A percentile compares a stretch with the other conserved stretches of the same genome.
phyloP scores from a whole-genome alignment of 2,113 vertebrate species.

The Ellobius talpinus region DNA sequence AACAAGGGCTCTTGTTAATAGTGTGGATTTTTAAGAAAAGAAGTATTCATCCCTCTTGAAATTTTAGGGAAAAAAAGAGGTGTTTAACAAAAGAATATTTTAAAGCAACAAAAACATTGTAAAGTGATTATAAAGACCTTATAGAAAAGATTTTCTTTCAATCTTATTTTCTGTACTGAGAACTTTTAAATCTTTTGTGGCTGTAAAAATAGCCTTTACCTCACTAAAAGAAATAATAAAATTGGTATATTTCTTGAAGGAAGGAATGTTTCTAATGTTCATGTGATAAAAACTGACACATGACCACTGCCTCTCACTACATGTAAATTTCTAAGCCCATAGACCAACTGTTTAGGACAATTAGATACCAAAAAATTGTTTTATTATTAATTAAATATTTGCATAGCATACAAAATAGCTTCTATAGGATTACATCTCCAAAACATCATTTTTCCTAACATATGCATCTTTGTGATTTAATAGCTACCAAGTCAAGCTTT shows the following conservation, averaged over 20 bases:
- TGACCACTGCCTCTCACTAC: background rate
- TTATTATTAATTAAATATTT: conserved; percentile 49
- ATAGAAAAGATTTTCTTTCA: background rate
- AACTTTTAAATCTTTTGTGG: background rate
- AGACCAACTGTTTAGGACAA: conserved; percentile 17
- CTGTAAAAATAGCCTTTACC: conserved; percentile 17
- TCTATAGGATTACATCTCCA: background rate
- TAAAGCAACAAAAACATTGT: conserved; percentile 38
- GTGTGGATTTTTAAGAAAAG: background rate
- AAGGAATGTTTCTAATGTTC: conserved; percentile 26
- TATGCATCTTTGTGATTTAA: conserved; percentile 29
- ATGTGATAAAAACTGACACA: background rate
- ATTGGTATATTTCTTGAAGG: conserved; percentile 6
- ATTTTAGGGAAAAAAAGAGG: background rate
- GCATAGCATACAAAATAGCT: conserved; percentile 33
- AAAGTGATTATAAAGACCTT: conserved; percentile 36
- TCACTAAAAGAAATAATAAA: conserved; percentile 22
- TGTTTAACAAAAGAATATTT: conserved; percentile 48
- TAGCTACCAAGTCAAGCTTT: conserved; percentile 3
- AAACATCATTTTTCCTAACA: conserved; percentile 43
- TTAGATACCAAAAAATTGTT: conserved; percentile 57
- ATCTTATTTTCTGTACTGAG: conserved; percentile 56
- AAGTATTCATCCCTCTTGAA: background rate
- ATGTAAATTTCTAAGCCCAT: conserved; percentile 28
- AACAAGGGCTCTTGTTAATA: background rate